Evolutionary conservation across 2,888 invertebrate species (phyloP).

Genomic region (Notocelia uddmanniana): DNA sequence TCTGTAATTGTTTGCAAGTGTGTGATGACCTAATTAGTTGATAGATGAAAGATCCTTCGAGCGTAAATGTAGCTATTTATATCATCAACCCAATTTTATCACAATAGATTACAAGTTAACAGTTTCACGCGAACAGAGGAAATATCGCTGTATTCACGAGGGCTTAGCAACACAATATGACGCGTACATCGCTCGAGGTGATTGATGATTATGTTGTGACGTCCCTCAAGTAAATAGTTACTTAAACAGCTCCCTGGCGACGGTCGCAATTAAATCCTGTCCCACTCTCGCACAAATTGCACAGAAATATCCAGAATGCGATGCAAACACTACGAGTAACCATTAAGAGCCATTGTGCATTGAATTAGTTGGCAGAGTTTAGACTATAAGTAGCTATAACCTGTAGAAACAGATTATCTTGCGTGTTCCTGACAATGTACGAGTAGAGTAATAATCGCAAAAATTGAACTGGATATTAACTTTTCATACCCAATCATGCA

Average conservation of each 20-base stretch:
- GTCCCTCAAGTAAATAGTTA: constrained; percentile 55
- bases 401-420: neutral
- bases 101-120: constrained; percentile 22
- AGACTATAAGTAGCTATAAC: neutral
- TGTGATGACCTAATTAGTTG: neutral
- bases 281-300: constrained; percentile 44
- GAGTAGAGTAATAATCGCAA: too few species aligned
- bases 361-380: constrained; percentile 20
- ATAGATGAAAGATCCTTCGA: neutral
- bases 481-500: too few species aligned
- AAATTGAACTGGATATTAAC: too few species aligned
- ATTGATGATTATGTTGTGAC: constrained; percentile 61
- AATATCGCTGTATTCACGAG: constrained; percentile 60
- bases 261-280: constrained; percentile 55
- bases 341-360: neutral
- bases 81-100: neutral
- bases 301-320: constrained; percentile 12
- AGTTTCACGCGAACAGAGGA: constrained; percentile 25
- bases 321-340: constrained; percentile 7
- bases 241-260: constrained; percentile 56
- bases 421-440: too few species aligned
- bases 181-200: constrained; percentile 53
- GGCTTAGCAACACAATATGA: constrained; percentile 53
- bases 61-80: neutral
- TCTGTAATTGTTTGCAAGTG: too few species aligned